Evolutionary conservation across 2,797 vertebrate species (phyloP), one percentile per base, ranked within the genome.

Genomic region (Xenopus petersii): DNA sequence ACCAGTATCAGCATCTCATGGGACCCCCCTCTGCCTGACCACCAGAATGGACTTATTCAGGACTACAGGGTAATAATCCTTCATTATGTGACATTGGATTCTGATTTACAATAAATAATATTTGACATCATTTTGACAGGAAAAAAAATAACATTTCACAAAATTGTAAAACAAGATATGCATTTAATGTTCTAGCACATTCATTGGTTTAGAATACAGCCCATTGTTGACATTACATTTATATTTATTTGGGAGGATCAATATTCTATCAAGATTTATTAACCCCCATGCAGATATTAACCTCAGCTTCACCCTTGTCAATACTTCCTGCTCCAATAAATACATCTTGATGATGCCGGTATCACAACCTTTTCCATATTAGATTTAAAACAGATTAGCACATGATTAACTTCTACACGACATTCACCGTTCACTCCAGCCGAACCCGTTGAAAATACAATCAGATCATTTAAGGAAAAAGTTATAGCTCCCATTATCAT

Each of bases 1-100:
- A 99, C 97, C 33, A 99, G 97, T 75, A 99, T 99, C 80, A 99
- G 96, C 87, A 94, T 99, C 87, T 99, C 98, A 77, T 99, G 98
- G 98, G 98, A 99, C 81, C 97, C 98, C 12, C 98, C 97, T 66
- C 95, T 95, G 55, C 86, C 92, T 1, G 97, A 99, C 85, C 95
- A 98, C 85, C 98, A 99, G 88, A 99, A 99, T 46, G 97, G 98
- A 88, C 93, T 98, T 81, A 97, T 99, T 85, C 98, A 98, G 83
- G 98, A 99, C 82, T 99, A 99, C 82, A 98, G 95, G 96, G 98
- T 98, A 84, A 55, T 75, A 26, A 9, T 12, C 2, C 10, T 51
- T 51, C 49, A 12, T 51, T 12, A 51, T 51, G 11, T 51, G 49
- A 51, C 49, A 51, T 15, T 2, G 49, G 49, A 51, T 12, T 12